These are phyloP conservation scores for Eudasyphora cyanicolor DNA, from an alignment of 2,888 invertebrate species.

Conservation along the genomic window DNA sequence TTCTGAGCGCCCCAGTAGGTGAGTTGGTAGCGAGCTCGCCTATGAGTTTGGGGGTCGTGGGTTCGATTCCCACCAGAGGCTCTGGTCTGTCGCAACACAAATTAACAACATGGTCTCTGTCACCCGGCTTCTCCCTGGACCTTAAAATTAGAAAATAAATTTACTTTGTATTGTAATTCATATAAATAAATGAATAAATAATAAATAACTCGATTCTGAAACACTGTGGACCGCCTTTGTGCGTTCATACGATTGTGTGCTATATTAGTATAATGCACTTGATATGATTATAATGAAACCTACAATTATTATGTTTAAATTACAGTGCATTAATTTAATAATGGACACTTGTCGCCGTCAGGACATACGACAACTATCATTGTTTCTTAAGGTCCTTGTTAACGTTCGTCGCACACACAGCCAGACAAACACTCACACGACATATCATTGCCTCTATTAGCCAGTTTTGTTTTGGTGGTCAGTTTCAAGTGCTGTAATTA, in stretches of 20 bases:
- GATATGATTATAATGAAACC: conserved; percentile 39
- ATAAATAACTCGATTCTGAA: too few species aligned
- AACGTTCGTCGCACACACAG: conserved; percentile 54
- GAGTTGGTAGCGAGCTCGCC: too few species aligned
- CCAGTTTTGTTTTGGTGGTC: conserved; percentile 61
- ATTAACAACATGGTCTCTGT: too few species aligned
- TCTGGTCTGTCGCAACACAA: too few species aligned
- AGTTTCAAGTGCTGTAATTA: conserved; percentile 73
- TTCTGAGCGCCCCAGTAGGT: too few species aligned
- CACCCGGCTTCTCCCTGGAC: too few species aligned
- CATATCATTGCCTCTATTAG: background rate
- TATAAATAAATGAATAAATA: too few species aligned
- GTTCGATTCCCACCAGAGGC: too few species aligned
- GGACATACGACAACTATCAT: conserved; percentile 38
- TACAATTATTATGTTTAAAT: conserved; percentile 64
- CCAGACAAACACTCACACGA: conserved; percentile 22
- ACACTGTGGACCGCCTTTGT: background rate
- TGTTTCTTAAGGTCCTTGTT: conserved; percentile 47
- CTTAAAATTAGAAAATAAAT: too few species aligned
- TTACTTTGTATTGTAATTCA: too few species aligned
- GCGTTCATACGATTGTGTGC: conserved; percentile 18
- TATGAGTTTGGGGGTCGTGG: too few species aligned
- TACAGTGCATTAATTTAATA: conserved; percentile 64
- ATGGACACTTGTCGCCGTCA: conserved; percentile 1
- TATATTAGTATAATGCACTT: background rate